Evolutionary conservation across 2,888 invertebrate species (phyloP), one percentile per base, ranked within the genome.

Genomic region (Teinopalpus imperialis): DNA sequence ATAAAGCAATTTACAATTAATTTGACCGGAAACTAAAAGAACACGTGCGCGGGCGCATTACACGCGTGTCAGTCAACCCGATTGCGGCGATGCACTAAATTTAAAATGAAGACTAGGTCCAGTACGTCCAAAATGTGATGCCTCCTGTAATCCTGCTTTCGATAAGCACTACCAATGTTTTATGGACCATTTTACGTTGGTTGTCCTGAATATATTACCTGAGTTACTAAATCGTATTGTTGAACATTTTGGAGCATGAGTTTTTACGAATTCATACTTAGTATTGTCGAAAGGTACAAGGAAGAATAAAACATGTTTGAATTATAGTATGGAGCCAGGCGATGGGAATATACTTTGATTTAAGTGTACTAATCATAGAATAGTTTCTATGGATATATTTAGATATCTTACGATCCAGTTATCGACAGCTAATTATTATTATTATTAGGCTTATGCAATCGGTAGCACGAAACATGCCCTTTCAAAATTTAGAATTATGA

Each of bases 81-180:
- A 66, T 66, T 68, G 59, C 64, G 49, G 64, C 58, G 62, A 49
- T 70, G 74, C 68, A 85, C 83, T 85, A 75, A 79, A 74, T 73
- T 61, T 66, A 65, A 70, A 69, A 59, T 61, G 49, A 61, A 65
- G 24, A 42, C 46, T 47, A 41, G 36, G 36, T 7, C 9, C 26
- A 41, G 56, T 56, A 53, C 61, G 46, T 52, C 52, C 56, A 30
- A 31, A 42, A 42, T 35, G 12, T 13, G 20, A 8, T 16, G 35
- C 30, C 35, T 31, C 36, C 20, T 35, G 8, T 16, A 47, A 47
- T 41, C 46, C 46, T 41, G 46, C 12, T 47, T 47, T 36, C n/a
- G 12, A 7, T 30, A 36, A 31, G 30, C 13, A 7, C 8, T 35
- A 9, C 16, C 13, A 2, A 10, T 31, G 24, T 31, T 30, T 13